A percentile compares a stretch with the other conserved stretches of the same genome.
Evolutionary conservation across 2,888 invertebrate genomes (phyloP).

Genomic region (Acrobasis suavella): DNA sequence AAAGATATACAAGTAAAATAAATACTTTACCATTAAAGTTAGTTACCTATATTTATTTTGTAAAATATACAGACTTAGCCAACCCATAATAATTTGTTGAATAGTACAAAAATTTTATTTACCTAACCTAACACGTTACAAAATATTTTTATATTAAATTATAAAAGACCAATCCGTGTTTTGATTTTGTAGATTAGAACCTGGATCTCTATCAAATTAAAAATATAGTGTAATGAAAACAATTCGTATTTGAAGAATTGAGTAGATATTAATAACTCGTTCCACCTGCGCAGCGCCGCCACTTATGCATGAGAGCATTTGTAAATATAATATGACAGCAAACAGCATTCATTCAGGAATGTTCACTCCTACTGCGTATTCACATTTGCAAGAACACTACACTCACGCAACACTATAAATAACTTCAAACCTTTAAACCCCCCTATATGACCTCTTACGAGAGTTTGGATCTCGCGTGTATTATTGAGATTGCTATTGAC

Average conservation of each 20-base stretch:
- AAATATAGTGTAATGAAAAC: constrained; percentile 9
- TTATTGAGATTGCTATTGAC: constrained; percentile 60
- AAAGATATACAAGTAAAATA: constrained; percentile 25
- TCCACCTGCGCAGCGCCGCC: constrained; percentile 31
- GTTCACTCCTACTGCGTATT: constrained; percentile 42
- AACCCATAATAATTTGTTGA: constrained; percentile 44
- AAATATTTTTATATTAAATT: constrained; percentile 75
- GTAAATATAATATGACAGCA: constrained; percentile 61
- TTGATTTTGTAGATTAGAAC: constrained; percentile 81
- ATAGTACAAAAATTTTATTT: constrained; percentile 61
- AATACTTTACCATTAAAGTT: not conserved
- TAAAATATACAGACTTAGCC: constrained; percentile 27
- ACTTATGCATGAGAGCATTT: constrained; percentile 65
- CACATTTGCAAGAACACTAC: constrained; percentile 64
- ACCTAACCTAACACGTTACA: constrained; percentile 67
- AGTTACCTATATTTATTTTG: constrained; percentile 11
- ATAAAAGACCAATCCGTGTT: constrained; percentile 77
- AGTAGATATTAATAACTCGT: constrained; percentile 19
- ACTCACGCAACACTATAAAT: constrained; percentile 50
- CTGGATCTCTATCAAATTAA: constrained; percentile 49
- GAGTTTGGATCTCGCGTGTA: constrained; percentile 27
- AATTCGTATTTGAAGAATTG: not conserved
- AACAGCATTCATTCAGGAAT: constrained; percentile 55
- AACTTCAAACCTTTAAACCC: constrained; percentile 14
- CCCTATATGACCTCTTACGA: constrained; percentile 23